These are phyloP conservation scores for Achroia grisella DNA, from an alignment of 1,140 invertebrate genomes.

Conservation along the genomic window DNA sequence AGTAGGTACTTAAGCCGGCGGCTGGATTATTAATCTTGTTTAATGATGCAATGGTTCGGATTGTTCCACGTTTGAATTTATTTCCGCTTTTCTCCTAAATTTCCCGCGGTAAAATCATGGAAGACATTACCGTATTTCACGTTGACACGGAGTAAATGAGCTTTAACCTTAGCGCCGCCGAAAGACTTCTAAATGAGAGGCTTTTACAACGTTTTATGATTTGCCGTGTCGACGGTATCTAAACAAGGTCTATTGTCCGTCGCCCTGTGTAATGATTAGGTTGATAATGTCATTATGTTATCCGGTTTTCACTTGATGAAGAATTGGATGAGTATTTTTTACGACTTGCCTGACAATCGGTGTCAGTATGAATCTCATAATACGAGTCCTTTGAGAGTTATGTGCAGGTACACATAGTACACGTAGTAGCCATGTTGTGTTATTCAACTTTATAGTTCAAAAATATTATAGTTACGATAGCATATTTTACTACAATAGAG, in stretches of 20 bases:
- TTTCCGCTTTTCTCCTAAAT: conserved; percentile 1
- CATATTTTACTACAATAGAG: no score
- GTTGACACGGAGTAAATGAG: conserved; percentile 5
- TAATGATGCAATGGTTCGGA: conserved; percentile 2
- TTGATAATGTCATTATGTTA: neutral
- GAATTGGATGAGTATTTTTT: no score
- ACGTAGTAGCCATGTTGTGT: no score
- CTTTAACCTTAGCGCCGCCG: neutral
- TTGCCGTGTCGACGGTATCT: neutral
- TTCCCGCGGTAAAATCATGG: conserved; percentile 3
- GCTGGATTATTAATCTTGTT: conserved; percentile 3
- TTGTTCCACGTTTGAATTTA: neutral
- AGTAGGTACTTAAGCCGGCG: neutral
- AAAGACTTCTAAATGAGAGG: neutral
- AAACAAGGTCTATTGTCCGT: neutral
- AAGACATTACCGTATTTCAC: conserved; percentile 4
- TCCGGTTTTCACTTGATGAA: no score
- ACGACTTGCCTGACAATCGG: no score
- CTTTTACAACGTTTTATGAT: conserved; percentile 1
- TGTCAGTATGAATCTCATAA: no score
- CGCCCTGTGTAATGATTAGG: neutral
- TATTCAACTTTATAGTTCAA: no score
- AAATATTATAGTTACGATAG: no score
- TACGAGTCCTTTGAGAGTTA: no score
- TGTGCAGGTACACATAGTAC: no score